Evolutionary conservation across 2,888 invertebrate genomes (phyloP).

Genomic region (Sinohyriopsis cumingii): DNA sequence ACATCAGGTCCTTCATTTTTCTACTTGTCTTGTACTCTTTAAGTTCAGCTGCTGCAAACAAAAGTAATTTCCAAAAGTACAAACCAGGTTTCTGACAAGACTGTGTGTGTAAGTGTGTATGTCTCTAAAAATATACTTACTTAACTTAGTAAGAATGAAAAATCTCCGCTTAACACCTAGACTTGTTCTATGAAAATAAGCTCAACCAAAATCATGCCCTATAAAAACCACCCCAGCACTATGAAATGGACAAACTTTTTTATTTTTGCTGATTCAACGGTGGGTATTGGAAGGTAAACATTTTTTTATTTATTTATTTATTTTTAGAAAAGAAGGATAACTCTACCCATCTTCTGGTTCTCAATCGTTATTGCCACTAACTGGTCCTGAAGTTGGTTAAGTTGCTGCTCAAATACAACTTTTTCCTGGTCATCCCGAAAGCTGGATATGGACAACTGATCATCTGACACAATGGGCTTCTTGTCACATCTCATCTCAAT

Average conservation of each 20-base stretch:
- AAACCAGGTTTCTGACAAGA: too few relatives aligned
- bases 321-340: not conserved
- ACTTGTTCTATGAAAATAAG: too few relatives aligned
- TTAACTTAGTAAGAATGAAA: not conserved
- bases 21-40: slow-evolving; percentile 47
- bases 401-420: slow-evolving; percentile 62
- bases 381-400: slow-evolving; percentile 69
- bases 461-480: not conserved
- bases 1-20: slow-evolving; percentile 45
- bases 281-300: too few relatives aligned
- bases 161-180: too few relatives aligned
- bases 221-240: too few relatives aligned
- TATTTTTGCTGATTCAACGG: too few relatives aligned
- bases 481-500: too few relatives aligned
- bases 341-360: slow-evolving; percentile 66
- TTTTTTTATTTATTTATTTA: not conserved
- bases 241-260: too few relatives aligned
- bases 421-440: slow-evolving; percentile 33
- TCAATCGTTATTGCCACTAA: slow-evolving; percentile 69
- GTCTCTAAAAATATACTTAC: not conserved
- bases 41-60: slow-evolving; percentile 54
- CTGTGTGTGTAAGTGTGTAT: too few relatives aligned
- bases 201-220: too few relatives aligned
- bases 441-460: slow-evolving; percentile 1
- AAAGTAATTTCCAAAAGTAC: not conserved